Base-by-base conservation (phyloP, 1,140 invertebrate genomes). In the Neodiprion fabricii region DNA sequence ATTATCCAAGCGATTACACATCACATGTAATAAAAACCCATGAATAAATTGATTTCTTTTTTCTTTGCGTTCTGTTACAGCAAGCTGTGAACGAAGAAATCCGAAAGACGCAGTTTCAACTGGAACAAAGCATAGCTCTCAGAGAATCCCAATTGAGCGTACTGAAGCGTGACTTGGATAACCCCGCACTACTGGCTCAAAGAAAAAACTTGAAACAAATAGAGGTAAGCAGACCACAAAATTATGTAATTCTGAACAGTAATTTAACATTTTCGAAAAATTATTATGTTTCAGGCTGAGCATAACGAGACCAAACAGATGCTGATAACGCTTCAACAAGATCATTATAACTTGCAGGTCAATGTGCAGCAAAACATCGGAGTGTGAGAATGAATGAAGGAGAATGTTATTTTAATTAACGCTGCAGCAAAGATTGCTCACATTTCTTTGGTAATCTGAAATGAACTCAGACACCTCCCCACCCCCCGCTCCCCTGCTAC, bases 281-380 rank as follows among this genome's bases (percentile, higher is more conserved):
- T n/a, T 67, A 7, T 3, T 12, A 9, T 28, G 47, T 82, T 79
- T 21, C 69, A 89, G 87, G 81, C 79, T 11, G 86, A 89, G 70
- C 87, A 88, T 71, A 83, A 85, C 21, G 86, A 84, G 28, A 86
- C 89, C 49, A 85, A 87, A 53, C 80, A 87, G 77, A 82, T 86
- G 40, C 80, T 89, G 7, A 83, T 83, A 76, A 84, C 83, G 4
- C 81, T 90, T 47, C 84, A 88, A 75, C 84, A 88, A 75, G 87
- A 88, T 49, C 87, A 86, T 75, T 80, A 82, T 28, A 84, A 81
- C 69, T 85, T 88, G 49, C 85, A 87, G 68, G 79, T 82, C 17
- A 86, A 81, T 67, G 76, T 82, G 17, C 85, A 85, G 71, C 81
- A 87, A 67, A 84, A 87, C 68, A 83, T 86, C 10, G 83, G 80